These are phyloP conservation scores for Hirtodrosophila histrioides DNA, from an alignment of 2,888 invertebrate genomes.

Conservation along the genomic window DNA sequence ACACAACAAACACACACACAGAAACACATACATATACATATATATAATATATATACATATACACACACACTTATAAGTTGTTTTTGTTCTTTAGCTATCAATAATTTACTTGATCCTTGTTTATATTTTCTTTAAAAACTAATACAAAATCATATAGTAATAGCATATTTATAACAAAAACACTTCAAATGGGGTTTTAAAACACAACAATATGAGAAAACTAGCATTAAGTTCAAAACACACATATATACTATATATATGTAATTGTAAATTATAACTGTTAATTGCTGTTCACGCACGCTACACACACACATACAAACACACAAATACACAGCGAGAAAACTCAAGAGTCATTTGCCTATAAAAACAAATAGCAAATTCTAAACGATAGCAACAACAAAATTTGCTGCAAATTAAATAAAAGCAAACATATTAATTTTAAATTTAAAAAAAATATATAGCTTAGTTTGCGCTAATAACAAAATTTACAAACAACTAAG, in stretches of 20 bases:
- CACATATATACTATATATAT: conserved; percentile 13
- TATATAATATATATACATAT: conserved; percentile 5
- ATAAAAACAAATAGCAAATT: conserved; percentile 37
- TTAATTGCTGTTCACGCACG: conserved; percentile 70
- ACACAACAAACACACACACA: conserved; percentile 32
- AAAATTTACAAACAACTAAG: conserved; percentile 45
- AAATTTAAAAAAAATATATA: conserved; percentile 17
- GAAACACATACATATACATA: conserved; percentile 16
- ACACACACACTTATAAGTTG: conserved; percentile 43
- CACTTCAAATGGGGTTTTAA: conserved; percentile 49
- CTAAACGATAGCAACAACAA: conserved; percentile 25
- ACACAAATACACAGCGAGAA: conserved; percentile 36
- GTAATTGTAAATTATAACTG: conserved; percentile 52
- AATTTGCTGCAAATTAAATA: conserved; percentile 14
- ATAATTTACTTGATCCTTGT: conserved; percentile 52
- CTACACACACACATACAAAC: conserved; percentile 34
- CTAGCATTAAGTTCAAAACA: conserved; percentile 44
- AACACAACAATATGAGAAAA: conserved; percentile 41
- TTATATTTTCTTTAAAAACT: conserved; percentile 46
- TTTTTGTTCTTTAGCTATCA: conserved; percentile 34
- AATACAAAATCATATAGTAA: conserved; percentile 39
- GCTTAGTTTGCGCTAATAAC: conserved; percentile 59
- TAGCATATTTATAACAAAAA: conserved; percentile 36
- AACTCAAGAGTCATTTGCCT: conserved; percentile 59
- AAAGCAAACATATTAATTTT: conserved; percentile 15